Percentiles rank a stretch among this genome's conserved stretches.
phyloP scores from a whole-genome alignment of 1,140 invertebrate genomes.

The Cotesia glomerata region DNA sequence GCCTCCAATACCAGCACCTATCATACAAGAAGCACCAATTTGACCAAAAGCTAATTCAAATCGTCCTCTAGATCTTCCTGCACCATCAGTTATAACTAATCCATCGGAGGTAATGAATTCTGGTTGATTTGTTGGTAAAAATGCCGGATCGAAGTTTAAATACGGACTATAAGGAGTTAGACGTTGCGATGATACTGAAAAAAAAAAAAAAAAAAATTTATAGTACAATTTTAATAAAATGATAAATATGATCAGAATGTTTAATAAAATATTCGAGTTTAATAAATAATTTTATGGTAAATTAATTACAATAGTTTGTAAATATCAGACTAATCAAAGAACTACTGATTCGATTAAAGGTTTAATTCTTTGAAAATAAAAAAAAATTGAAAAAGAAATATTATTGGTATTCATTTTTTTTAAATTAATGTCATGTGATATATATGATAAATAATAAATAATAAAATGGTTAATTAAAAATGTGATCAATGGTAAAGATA shows the following conservation, averaged over 20 bases:
- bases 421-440: too few relatives aligned
- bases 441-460: too few relatives aligned
- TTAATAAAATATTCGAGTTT: not conserved
- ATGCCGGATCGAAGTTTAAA: slow-evolving; percentile 88
- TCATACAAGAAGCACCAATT: slow-evolving; percentile 87
- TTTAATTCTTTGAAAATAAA: too few relatives aligned
- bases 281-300: not conserved
- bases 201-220: slow-evolving; percentile 24
- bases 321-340: too few relatives aligned
- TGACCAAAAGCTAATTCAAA: slow-evolving; percentile 92
- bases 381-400: too few relatives aligned
- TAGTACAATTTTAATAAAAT: not conserved
- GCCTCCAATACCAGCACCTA: slow-evolving; percentile 85
- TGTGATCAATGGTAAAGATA: slow-evolving; percentile 6
- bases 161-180: slow-evolving; percentile 80
- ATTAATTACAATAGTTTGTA: not conserved
- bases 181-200: slow-evolving; percentile 53
- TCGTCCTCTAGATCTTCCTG: slow-evolving; percentile 77
- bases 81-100: slow-evolving; percentile 91
- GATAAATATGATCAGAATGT: not conserved
- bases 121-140: slow-evolving; percentile 80
- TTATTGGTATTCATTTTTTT: too few relatives aligned
- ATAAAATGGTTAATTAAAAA: not conserved
- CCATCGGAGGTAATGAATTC: slow-evolving; percentile 93
- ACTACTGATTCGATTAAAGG: too few relatives aligned